Base-by-base conservation (phyloP, 2,113 vertebrate genomes). In the Myotis lucifugus region DNA sequence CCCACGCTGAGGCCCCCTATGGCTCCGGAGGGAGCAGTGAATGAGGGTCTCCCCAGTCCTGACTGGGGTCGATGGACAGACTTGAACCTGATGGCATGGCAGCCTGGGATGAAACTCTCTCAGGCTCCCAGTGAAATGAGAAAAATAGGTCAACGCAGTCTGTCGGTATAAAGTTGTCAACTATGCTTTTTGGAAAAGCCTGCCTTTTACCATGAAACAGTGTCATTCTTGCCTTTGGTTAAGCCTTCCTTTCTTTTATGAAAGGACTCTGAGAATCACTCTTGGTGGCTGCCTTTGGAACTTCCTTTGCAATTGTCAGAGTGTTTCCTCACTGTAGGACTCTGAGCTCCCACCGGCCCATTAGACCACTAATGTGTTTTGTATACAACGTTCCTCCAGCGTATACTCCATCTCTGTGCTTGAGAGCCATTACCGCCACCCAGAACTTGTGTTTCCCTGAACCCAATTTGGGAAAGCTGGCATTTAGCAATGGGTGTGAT, bases 1-100 rank as follows among this genome's bases (percentile, higher is more conserved):
- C 37, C 72, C 50, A 13, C 0, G 0, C 4, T 13, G 32, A 13
- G 14, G 7, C 7, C 19, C 40, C 59, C 13, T 0, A 0, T 0
- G 1, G 6, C 10, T 81, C 19, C 19, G 37, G 34, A 81, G 72
- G 18, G 67, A 17, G 8, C 52, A 27, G 40, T 0, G n/a, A 59
- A 13, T 3, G 11, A 82, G 19, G 34, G 23, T 27, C 52, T 34
- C 46, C 42, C 12, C 0, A 0, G 61, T 42, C 40, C 48, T 56
- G 29, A 82, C 2, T 32, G 79, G 70, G 83, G 15, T 69, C 10
- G 0, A 5, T 1, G 52, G 13, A 23, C 29, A 50, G 29, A 52
- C 48, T 13, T 19, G 69, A 69, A n/a, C 50, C 25, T 17, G 32
- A 3, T 27, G 19, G 5, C 52, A 11, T 5, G 13, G 59, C 40